These are phyloP conservation scores for Scaptomyza hsui DNA, from an alignment of 1,140 invertebrate genomes.

Conservation along the genomic window DNA sequence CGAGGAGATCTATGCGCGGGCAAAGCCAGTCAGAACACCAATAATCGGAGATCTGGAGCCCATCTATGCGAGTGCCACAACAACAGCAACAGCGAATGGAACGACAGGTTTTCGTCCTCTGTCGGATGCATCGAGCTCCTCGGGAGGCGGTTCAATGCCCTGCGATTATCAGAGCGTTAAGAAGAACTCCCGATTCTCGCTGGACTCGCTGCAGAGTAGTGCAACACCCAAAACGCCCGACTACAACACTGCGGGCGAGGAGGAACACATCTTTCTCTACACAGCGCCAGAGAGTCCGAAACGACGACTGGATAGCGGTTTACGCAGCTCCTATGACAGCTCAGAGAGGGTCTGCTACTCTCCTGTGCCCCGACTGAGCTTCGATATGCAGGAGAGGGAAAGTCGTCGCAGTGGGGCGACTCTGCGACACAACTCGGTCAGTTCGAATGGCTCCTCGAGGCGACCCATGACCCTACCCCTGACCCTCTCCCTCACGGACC, in stretches of 20 bases:
- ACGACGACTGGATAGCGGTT: constrained; percentile 64
- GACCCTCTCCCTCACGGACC: constrained; percentile 70
- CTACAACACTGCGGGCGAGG: constrained; percentile 76
- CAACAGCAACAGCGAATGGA: constrained; percentile 4
- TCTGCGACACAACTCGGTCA: constrained; percentile 64
- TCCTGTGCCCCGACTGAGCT: constrained; percentile 54
- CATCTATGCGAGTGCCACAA: constrained; percentile 64
- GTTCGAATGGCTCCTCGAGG: constrained; percentile 47
- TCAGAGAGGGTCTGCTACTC: constrained; percentile 75
- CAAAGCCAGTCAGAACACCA: constrained; percentile 75
- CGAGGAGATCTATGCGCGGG: constrained; percentile 72
- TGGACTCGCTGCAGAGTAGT: constrained; percentile 80
- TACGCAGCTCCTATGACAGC: constrained; percentile 73
- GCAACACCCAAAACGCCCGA: constrained; percentile 80
- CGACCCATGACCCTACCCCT: constrained; percentile 70
- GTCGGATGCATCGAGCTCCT: constrained; percentile 76
- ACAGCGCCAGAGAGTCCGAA: constrained; percentile 79
- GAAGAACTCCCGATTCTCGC: constrained; percentile 79
- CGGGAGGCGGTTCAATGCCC: constrained; percentile 73
- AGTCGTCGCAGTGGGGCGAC: constrained; percentile 41
- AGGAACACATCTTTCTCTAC: constrained; percentile 81
- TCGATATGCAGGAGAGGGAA: constrained; percentile 74
- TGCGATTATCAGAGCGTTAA: constrained; percentile 77
- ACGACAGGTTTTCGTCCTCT: constrained; percentile 61
- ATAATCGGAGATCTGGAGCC: constrained; percentile 75